Conservation (phyloP, 35 echinoderm and acorn worm genomes). For the Apostichopus japonicus region DNA sequence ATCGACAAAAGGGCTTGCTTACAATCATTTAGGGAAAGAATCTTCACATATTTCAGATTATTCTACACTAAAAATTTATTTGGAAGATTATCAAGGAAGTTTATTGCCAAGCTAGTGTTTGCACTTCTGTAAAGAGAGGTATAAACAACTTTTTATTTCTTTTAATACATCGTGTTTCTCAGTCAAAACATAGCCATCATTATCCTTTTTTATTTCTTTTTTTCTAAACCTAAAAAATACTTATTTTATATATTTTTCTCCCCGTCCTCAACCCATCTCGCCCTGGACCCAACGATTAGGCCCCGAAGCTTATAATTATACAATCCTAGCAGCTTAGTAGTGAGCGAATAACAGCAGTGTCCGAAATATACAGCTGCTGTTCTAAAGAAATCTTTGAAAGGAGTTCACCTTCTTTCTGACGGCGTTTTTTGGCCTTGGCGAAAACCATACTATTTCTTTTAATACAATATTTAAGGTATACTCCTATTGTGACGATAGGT, state of each 20-base stretch:
- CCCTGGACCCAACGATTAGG: neutral
- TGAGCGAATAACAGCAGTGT: no score
- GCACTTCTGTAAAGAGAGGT: neutral
- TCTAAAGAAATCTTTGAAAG: neutral
- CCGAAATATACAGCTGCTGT: no score
- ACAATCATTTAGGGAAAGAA: neutral
- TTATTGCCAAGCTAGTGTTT: neutral
- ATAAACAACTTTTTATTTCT: neutral
- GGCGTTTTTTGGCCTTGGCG: neutral
- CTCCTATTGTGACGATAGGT: neutral
- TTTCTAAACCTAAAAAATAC: neutral
- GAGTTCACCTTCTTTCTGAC: neutral
- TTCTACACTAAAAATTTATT: neutral
- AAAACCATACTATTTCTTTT: neutral
- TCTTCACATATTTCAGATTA: neutral
- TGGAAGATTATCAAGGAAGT: neutral
- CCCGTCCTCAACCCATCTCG: neutral
- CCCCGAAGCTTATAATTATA: neutral
- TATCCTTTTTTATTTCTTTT: neutral
- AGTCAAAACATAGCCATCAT: neutral
- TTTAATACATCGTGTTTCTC: neutral
- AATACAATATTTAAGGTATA: neutral
- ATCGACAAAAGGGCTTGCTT: neutral
- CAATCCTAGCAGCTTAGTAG: no score
- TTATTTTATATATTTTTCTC: neutral